Evolutionary conservation across 2,113 vertebrate genomes (phyloP), one percentile per base, ranked within the genome.

Genomic region (Grantiella picta): DNA sequence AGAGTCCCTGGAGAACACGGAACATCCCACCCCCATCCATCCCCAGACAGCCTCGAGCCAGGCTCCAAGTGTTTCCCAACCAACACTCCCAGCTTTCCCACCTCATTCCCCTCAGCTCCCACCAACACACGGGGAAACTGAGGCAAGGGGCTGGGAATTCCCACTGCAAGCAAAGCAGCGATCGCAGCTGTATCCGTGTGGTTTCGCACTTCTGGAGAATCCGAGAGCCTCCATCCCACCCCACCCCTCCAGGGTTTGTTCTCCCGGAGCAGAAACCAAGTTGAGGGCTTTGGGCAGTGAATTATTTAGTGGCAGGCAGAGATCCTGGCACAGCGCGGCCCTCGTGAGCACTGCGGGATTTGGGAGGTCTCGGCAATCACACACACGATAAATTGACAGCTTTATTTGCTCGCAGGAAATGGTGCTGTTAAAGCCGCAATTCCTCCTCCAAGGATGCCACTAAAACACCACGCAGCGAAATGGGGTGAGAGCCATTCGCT

Each of bases 301-400:
- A 95, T 96, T 97, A 96, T 96, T 97, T 53, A 96, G 45, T 5
- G 82, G 92, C 6, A 75, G 54, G 10, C 66, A 79, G 94, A 95
- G 93, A 45, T 81, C 29, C 92, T 94, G 96, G 96, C 96, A 64
- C 44, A 1, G 64, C 12, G 0, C 5, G 7, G 83, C 68, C 50
- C 90, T 79, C 0, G 10, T 25, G 84, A 96, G 82, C 82, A 8
- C 84, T 82, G 87, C 60, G 76, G 91, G 57, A 4, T 60, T 84
- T 13, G 22, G 57, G 35, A 56, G 79, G 57, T n/a, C 94, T 94
- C 1, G 2, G 82, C n/a, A 42, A 77, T 33, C 35, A 1, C 60
- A 7, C 60, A 7, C 61, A 40, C 90, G 60, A 77, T 82, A 91
- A 96, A 95, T 27, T 14, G 50, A 21, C 3, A 15, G 5, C 38